A percentile compares a stretch with the other conserved stretches of the same genome.
phyloP scores from a whole-genome alignment of 2,797 vertebrate genomes.

The Falco biarmicus region DNA sequence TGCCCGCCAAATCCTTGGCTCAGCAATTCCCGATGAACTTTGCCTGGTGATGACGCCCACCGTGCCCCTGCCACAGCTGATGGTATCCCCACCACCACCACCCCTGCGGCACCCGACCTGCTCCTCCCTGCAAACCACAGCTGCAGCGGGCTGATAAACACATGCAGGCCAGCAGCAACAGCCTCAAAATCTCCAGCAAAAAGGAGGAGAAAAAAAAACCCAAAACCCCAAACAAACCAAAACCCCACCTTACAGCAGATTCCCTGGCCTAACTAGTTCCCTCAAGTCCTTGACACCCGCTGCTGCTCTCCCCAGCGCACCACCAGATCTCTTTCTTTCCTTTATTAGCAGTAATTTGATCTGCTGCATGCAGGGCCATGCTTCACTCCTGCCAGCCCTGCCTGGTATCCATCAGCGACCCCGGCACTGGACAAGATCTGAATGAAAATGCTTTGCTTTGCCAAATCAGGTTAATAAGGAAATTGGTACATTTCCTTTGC shows the following conservation, averaged over 20 bases:
- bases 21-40: fast-evolving
- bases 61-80: fast-evolving
- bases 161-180: not conserved
- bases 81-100: not conserved
- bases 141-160: not conserved
- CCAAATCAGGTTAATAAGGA: conserved; percentile 67
- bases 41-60: not conserved
- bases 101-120: fast-evolving
- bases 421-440: conserved; percentile 11
- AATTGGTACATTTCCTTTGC: conserved; percentile 44
- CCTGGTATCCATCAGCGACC: conserved; percentile 45
- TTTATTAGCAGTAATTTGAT: conserved; percentile 54
- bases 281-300: not conserved
- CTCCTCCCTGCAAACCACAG: not conserved
- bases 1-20: not conserved
- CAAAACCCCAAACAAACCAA: not conserved
- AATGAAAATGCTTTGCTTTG: conserved; percentile 53
- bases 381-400: not conserved
- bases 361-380: conserved; percentile 30
- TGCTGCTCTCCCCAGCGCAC: not conserved
- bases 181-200: not conserved
- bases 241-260: not conserved
- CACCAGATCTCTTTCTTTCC: conserved; percentile 45
- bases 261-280: not conserved
- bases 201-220: not conserved